Conservation (phyloP, 2,797 vertebrate species). For the Coilia nasus region DNA sequence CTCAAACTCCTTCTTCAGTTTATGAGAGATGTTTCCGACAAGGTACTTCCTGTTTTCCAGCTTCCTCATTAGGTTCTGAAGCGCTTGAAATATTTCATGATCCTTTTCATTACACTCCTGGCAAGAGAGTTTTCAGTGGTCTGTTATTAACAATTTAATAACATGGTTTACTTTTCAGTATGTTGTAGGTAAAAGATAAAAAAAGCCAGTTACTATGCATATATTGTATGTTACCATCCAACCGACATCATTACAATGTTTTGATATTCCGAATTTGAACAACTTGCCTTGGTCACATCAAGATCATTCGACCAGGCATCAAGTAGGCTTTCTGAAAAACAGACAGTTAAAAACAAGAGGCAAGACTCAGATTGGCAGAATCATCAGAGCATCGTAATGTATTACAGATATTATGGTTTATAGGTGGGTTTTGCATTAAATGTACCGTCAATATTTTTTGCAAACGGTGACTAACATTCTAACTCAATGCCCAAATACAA, state of each 20-base stretch:
- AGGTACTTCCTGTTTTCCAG: conserved; percentile 57
- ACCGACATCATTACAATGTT: background rate
- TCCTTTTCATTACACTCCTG: conserved; percentile 60
- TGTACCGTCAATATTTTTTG: no score
- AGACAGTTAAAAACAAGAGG: background rate
- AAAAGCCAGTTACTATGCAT: background rate
- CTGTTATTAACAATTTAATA: background rate
- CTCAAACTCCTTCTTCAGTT: conserved; percentile 55
- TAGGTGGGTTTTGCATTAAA: no score
- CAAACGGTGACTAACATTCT: no score
- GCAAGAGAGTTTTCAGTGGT: background rate
- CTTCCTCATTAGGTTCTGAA: conserved; percentile 52
- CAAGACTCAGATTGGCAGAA: background rate
- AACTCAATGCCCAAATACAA: no score
- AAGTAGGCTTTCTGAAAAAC: conserved; percentile 39
- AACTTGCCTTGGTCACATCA: conserved; percentile 43
- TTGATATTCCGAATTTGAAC: background rate
- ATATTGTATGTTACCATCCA: background rate
- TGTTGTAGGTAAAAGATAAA: background rate
- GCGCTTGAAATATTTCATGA: conserved; percentile 48
- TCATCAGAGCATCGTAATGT: background rate
- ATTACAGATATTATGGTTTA: background rate
- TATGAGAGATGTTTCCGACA: conserved; percentile 52
- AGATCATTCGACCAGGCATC: conserved; percentile 43
- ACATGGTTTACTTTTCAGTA: background rate